These are phyloP conservation scores for Dryas iulia DNA, from an alignment of 1,140 invertebrate species.

Conservation along the genomic window DNA sequence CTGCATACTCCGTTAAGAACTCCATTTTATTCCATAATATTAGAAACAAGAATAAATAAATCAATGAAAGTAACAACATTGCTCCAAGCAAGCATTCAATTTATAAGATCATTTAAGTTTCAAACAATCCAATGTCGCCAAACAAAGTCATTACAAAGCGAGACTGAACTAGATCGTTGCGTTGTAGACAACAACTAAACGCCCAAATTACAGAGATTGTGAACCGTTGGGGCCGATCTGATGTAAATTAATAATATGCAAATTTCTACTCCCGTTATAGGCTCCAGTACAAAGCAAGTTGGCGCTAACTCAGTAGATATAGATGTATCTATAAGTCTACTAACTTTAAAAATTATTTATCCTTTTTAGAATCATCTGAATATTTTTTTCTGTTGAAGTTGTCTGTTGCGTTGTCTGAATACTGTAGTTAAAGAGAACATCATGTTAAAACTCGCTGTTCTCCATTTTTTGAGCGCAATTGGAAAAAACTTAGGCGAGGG, in stretches of 20 bases:
- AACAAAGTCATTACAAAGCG: conserved; percentile 10
- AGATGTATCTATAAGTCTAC: neutral
- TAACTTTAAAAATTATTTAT: neutral
- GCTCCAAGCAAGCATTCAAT: neutral
- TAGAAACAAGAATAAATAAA: neutral
- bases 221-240: conserved; percentile 46
- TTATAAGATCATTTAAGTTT: conserved; percentile 4
- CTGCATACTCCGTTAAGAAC: neutral
- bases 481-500: too few relatives aligned
- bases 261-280: conserved; percentile 57
- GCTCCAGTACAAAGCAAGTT: conserved; percentile 25
- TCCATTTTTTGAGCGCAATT: too few relatives aligned
- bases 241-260: conserved; percentile 76
- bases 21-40: neutral
- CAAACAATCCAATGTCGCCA: neutral
- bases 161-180: conserved; percentile 16
- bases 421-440: too few relatives aligned
- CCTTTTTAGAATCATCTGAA: too few relatives aligned
- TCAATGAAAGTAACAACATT: neutral
- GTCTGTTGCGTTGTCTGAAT: too few relatives aligned
- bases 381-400: too few relatives aligned
- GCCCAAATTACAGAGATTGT: conserved; percentile 67
- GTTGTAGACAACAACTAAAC: conserved; percentile 52
- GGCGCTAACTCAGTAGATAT: neutral
- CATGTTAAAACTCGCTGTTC: too few relatives aligned